Evolutionary conservation across 2,113 vertebrate species (phyloP).

Genomic region (Nicator chloris): DNA sequence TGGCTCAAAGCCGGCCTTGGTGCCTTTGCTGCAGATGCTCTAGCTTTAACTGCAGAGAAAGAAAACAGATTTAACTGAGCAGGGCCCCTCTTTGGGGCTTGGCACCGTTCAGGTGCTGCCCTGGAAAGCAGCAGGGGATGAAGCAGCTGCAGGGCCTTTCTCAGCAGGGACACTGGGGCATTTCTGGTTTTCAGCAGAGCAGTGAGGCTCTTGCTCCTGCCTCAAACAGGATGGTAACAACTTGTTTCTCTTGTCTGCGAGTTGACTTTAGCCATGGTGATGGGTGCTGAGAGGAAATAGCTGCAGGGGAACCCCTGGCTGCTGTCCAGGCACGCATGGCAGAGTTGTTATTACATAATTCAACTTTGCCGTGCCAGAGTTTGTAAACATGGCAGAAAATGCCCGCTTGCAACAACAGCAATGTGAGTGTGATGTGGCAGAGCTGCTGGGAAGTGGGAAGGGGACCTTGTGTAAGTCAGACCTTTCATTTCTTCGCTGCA

Average conservation of each 20-base stretch:
- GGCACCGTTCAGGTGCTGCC: fast-evolving
- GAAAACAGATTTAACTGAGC: neutral
- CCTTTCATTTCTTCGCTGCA: neutral
- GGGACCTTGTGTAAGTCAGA: neutral
- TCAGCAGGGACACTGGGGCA: neutral
- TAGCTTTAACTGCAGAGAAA: neutral
- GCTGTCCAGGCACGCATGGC: neutral
- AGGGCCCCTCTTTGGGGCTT: neutral
- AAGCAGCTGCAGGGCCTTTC: neutral
- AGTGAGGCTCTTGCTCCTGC: neutral
- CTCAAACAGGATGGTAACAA: neutral
- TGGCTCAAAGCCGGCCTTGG: fast-evolving
- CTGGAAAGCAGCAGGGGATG: neutral
- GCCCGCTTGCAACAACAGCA: fast-evolving
- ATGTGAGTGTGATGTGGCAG: neutral
- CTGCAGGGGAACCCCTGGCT: neutral
- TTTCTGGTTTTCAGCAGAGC: neutral
- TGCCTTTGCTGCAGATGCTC: neutral
- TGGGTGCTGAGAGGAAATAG: neutral
- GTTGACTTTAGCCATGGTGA: neutral
- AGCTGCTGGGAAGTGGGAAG: neutral
- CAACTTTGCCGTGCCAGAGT: neutral
- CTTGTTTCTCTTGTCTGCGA: neutral
- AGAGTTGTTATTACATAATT: neutral
- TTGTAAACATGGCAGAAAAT: neutral